Base-by-base conservation (phyloP, 2,113 vertebrate genomes). In the Nematolebias whitei region DNA sequence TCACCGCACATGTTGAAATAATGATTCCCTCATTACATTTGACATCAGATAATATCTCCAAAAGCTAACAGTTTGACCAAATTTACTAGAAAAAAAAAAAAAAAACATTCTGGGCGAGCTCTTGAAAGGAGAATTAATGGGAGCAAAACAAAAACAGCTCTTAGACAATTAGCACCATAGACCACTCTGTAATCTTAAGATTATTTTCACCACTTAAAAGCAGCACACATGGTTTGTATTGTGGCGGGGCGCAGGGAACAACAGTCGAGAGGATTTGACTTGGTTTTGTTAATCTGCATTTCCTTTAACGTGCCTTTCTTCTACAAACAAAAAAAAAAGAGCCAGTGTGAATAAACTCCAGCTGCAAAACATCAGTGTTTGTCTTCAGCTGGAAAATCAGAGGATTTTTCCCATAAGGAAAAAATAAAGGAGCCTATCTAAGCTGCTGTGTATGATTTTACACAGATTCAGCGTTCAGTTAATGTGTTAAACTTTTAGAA, bases 121-220 rank as follows among this genome's bases (percentile, higher is more conserved):
- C 76, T 88, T 77, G 83, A 75, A 87, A 77, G 66, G 74, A 70
- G 77, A 85, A 86, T 85, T 79, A 87, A 88, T 88, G 84, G 85
- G 69, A 83, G 81, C 72, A 66, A 76, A 86, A 88, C 81, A 90
- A 82, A 86, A 88, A 90, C 81, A 88, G 88, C 88, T 90, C 78
- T 80, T 82, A 89, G 87, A 88, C 87, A 89, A 91, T 92, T 90
- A 91, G 83, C 89, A 86, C 80, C 86, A 87, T 72, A 89, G 79
- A 85, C 80, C 83, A 87, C 87, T 88, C 87, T 87, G 82, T 91
- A 91, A 91, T 91, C 85, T 89, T 87, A 85, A 78, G 76, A 91
- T 91, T 90, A 88, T 90, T 90, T 86, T 81, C 87, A 79, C 91
- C 86, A 90, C 89, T 91, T 89, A 86, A 90, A 91, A 89, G 87